Base-by-base conservation (phyloP, 2,888 invertebrate genomes). In the Agriopis leucophaearia region DNA sequence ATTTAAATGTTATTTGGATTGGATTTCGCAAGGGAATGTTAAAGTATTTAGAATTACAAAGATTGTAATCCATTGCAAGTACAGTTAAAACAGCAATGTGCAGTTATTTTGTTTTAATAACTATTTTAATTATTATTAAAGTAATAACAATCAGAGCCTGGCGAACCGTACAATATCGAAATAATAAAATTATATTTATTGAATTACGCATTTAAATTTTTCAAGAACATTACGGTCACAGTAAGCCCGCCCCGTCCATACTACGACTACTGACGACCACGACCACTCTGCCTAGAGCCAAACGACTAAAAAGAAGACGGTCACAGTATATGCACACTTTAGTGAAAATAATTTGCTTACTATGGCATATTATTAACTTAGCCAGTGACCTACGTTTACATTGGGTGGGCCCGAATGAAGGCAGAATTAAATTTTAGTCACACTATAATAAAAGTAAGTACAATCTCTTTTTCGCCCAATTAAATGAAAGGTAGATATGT, bases 341-440 rank as follows among this genome's bases (percentile, higher is more conserved):
- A 45, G 51, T 63, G 56, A 58, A 52, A 47, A 58, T 47, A 2
- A 15, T 57, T 50, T 13, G 15, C n/a, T 40, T 35, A 44, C 27
- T 64, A 45, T 57, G 35, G 18, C 44, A 27, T 13, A 52, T 45
- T 42, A 42, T 44, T 50, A 48, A 18, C 27, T 56, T 45, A 45
- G 35, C 10, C 52, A 40, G 8, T 51, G 64, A 57, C 50, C 51
- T 36, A 64, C 64, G 57, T 57, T 51, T 51, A 64, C 64, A 57
- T 36, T 35, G 42, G 16, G 15, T 16, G n/a, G n/a, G n/a, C n/a
- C n/a, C n/a, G n/a, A n/a, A 10, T 5, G 15, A n/a, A 58, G 40
- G 45, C 36, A 8, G 27, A 47, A 36, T 38, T 27, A n/a, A 18
- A n/a, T 27, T 48, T 18, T 10, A 48, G 27, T 27, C 40, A 27